Base-by-base conservation (phyloP, 2,113 vertebrate genomes). In the Toxostoma redivivum region DNA sequence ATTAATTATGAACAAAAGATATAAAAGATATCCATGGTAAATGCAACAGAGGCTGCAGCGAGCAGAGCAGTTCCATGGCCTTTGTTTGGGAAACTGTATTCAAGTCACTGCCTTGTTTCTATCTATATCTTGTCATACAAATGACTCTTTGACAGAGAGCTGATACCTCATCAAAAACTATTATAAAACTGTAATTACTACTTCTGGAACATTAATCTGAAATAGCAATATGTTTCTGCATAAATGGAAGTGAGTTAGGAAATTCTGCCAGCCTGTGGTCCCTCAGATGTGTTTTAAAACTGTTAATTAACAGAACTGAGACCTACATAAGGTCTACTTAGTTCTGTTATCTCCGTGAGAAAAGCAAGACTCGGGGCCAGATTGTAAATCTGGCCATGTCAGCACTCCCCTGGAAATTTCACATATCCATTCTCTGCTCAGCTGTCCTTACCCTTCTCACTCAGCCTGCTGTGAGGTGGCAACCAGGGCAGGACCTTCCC, bases 201-300 rank as follows among this genome's bases (percentile, higher is more conserved):
- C 79, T 86, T 92, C 72, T 88, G 88, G 87, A 79, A 88, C 88
- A 45, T 83, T 96, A 90, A 92, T 90, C 72, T 94, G 69, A 73
- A 96, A 71, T 15, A 80, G 58, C 80, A 94, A 69, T 67, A 85
- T 81, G 76, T 60, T 93, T 83, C 67, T 93, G 62, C 80, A 85
- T 60, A 94, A 91, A 61, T 30, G 62, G 40, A 89, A 95, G 47
- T 1, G 30, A 57, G n/a, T 50, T 79, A 37, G 53, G 69, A 81
- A 69, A 77, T 57, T 79, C 35, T 87, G 57, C n/a, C 66, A 44
- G 23, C 31, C 66, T 24, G 2, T 7, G 8, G 38, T 47, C 38
- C 35, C 86, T 81, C 81, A 74, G 69, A 67, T 28, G n/a, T 71
- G 24, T 54, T 54, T 80, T 38, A 94, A 71, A 95, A 54, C 25